A percentile compares a stretch with the other conserved stretches of the same genome.
Conservation (phyloP, 53 echinoderm and acorn worm genomes). For the Actinopyga echinites region DNA sequence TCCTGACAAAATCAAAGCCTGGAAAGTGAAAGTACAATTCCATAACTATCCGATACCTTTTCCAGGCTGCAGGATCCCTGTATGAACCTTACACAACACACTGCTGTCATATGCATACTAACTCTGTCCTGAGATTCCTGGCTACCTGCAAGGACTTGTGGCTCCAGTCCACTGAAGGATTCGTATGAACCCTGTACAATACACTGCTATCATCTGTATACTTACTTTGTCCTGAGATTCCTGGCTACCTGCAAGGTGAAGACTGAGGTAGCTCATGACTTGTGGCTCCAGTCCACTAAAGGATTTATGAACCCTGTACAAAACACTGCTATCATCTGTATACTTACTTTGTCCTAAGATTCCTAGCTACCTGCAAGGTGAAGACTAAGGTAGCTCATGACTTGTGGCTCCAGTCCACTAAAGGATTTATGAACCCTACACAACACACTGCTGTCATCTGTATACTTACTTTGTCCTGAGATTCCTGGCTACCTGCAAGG, state of each 20-base stretch:
- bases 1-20: too few relatives aligned
- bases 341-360: slow-evolving; percentile 83
- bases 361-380: slow-evolving; percentile 75
- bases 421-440: slow-evolving; percentile 44
- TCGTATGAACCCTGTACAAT: too few relatives aligned
- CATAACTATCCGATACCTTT: too few relatives aligned
- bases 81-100: too few relatives aligned
- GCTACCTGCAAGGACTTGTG: slow-evolving; percentile 71
- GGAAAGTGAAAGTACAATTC: too few relatives aligned
- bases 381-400: background rate
- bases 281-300: slow-evolving; percentile 90
- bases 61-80: too few relatives aligned
- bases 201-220: too few relatives aligned
- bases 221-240: slow-evolving; percentile 88
- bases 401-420: slow-evolving; percentile 90
- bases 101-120: too few relatives aligned
- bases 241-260: slow-evolving; percentile 66
- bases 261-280: background rate
- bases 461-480: slow-evolving; percentile 82
- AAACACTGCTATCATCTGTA: background rate
- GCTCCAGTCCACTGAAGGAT: slow-evolving; percentile 87
- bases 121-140: slow-evolving; percentile 90
- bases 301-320: too few relatives aligned
- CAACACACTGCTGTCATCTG: background rate
- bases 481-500: slow-evolving; percentile 71